Evolutionary conservation across 30 jellyfish, hydroid and myxozoan genomes (phyloP), one percentile per base, ranked within the genome.

Genomic region (Pelagia noctiluca): DNA sequence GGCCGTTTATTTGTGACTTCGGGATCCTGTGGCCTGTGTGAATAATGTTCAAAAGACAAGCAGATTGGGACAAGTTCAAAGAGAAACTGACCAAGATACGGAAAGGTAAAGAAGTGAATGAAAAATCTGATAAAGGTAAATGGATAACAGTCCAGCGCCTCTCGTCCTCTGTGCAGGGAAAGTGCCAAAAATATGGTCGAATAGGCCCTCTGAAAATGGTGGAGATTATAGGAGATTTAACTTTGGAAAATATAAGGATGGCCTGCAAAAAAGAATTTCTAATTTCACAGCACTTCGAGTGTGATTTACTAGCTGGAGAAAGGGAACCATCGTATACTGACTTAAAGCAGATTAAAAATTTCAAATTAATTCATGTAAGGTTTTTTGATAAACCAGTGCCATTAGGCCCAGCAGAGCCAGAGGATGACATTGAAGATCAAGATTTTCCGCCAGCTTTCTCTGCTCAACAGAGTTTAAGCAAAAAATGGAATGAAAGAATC

Each of bases 131-230:
- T 8, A 46, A 33, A 18, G 37, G 16, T 2, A 46, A 71, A 2
- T 71, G 28, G 21, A 19, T 71, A 38, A 71, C 83, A 23, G 67
- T 71, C 21, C 83, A 71, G 10, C 67, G 67, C 67, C 63, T 71
- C 28, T 71, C 48, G 35, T 52, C 83, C 26, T 52, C 35, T 21
- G 83, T 38, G 16, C 49, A 71, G 83, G 83, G 83, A 21, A 71
- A 35, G 46, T 71, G 67, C 35, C 67, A 71, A 31, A 37, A 71
- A 21, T 71, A 37, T 57, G 25, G 71, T 71, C 70, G 83, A 28
- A 71, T 37, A 8, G 83, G 67, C 36, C 67, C 83, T 22, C 35
- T 71, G 21, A 71, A 52, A 71, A 71, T 71, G 83, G 83, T 71
- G 26, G n/a, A 42, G 29, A 38, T 71, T n/a, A 71, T 35, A 3